Evolutionary conservation across 2,797 vertebrate genomes (phyloP).

Genomic region (Rhadinocentrus ornatus): DNA sequence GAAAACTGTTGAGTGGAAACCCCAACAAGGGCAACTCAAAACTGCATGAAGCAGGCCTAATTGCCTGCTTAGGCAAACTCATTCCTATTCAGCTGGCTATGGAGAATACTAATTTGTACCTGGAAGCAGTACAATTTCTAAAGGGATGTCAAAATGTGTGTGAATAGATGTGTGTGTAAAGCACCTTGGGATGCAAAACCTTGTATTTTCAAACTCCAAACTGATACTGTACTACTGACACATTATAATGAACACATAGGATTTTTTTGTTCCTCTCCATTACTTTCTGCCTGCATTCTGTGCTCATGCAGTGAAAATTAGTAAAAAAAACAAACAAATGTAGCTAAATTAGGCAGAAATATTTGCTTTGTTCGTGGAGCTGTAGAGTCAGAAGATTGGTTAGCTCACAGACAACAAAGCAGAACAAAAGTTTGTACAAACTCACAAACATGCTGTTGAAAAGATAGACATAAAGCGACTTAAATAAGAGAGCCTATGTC

Average conservation of each 20-base stretch:
- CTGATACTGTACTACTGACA: conserved; percentile 24
- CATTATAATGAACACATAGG: conserved; percentile 25
- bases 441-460: background rate
- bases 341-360: conserved; percentile 18
- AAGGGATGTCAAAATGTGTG: conserved; percentile 11
- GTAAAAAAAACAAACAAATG: conserved; percentile 2
- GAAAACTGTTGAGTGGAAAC: conserved; percentile 60
- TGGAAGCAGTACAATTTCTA: conserved; percentile 25
- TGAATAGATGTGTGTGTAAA: conserved; percentile 11
- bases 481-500: too few relatives aligned
- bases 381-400: conserved; percentile 15
- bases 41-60: conserved; percentile 55
- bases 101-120: conserved; percentile 47
- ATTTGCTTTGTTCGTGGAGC: background rate
- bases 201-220: conserved; percentile 26
- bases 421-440: conserved; percentile 16
- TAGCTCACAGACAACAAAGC: conserved; percentile 19
- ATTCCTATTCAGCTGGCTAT: conserved; percentile 51
- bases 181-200: conserved; percentile 26
- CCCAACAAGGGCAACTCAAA: conserved; percentile 43
- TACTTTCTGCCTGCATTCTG: conserved; percentile 3
- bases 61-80: conserved; percentile 55
- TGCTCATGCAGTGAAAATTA: conserved; percentile 38
- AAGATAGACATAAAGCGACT: background rate
- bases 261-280: background rate